Percentiles rank a stretch among this genome's conserved stretches.
phyloP scores from a whole-genome alignment of 2,113 vertebrate species.

The Uria lomvia region DNA sequence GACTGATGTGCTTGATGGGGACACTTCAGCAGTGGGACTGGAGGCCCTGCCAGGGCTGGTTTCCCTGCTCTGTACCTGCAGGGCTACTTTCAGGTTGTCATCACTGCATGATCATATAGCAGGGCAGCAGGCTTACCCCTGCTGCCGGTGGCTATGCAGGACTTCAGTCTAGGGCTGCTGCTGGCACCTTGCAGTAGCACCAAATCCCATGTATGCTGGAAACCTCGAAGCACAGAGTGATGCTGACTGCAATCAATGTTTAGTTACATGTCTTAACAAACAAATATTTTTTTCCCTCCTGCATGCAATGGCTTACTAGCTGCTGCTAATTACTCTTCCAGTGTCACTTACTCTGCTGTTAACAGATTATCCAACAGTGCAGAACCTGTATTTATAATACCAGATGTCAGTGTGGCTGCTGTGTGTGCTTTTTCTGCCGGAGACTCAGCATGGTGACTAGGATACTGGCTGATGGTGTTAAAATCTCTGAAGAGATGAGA shows the following conservation, averaged over 20 bases:
- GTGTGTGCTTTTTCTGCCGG: conserved; percentile 2
- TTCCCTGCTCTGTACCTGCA: accelerated
- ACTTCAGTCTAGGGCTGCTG: not conserved
- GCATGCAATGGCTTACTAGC: not conserved
- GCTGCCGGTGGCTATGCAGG: not conserved
- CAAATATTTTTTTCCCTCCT: not conserved
- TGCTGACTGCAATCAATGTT: not conserved
- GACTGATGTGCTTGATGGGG: not conserved
- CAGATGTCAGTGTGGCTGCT: conserved; percentile 48
- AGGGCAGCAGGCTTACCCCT: not conserved
- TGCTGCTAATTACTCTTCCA: conserved; percentile 37
- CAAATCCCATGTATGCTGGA: not conserved
- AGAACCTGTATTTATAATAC: conserved; percentile 43
- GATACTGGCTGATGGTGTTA: not conserved
- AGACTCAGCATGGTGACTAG: not conserved
- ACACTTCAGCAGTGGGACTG: not conserved
- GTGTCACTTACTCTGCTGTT: conserved; percentile 36
- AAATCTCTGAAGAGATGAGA: not conserved
- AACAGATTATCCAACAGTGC: conserved; percentile 51
- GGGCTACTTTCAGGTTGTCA: not conserved
- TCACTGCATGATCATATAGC: accelerated
- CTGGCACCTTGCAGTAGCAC: not conserved
- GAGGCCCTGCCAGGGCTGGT: not conserved
- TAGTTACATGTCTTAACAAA: not conserved
- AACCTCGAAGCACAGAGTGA: not conserved